Conservation (phyloP, 2,113 vertebrate genomes). For the Aldabrachelys gigantea region DNA sequence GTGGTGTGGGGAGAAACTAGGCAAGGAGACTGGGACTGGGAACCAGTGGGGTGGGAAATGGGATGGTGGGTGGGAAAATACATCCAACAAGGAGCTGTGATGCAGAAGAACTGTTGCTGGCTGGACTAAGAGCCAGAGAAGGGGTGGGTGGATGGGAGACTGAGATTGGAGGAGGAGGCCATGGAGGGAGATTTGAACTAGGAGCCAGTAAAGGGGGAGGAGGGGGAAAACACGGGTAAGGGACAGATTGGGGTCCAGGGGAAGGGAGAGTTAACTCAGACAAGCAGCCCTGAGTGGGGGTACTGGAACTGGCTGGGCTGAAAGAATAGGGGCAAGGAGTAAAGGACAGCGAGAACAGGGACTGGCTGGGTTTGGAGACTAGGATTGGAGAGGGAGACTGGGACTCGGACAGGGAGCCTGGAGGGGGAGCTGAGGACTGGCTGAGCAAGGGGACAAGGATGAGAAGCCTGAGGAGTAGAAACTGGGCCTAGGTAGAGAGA, state of each 20-base stretch:
- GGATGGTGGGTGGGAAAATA: no score
- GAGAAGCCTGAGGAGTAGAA: background rate
- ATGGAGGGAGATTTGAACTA: background rate
- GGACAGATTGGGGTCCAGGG: background rate
- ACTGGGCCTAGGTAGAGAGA: background rate
- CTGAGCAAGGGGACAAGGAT: background rate
- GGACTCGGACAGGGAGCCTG: background rate
- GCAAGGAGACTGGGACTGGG: background rate
- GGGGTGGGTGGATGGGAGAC: background rate
- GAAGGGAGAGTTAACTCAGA: background rate
- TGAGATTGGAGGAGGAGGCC: background rate
- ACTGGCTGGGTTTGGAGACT: background rate
- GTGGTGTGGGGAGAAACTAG: background rate
- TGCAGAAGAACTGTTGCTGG: background rate
- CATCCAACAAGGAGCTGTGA: background rate
- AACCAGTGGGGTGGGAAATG: background rate
- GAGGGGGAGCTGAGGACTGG: fast-evolving
- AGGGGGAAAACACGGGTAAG: background rate
- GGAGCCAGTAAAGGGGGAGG: background rate
- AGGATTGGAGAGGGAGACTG: background rate
- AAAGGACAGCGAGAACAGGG: background rate
- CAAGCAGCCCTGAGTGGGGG: background rate
- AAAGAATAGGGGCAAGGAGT: background rate
- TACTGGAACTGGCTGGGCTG: background rate
- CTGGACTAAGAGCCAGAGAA: background rate